These are phyloP conservation scores for Steinernema feltiae DNA, from an alignment of 1,140 invertebrate species.

Conservation along the genomic window DNA sequence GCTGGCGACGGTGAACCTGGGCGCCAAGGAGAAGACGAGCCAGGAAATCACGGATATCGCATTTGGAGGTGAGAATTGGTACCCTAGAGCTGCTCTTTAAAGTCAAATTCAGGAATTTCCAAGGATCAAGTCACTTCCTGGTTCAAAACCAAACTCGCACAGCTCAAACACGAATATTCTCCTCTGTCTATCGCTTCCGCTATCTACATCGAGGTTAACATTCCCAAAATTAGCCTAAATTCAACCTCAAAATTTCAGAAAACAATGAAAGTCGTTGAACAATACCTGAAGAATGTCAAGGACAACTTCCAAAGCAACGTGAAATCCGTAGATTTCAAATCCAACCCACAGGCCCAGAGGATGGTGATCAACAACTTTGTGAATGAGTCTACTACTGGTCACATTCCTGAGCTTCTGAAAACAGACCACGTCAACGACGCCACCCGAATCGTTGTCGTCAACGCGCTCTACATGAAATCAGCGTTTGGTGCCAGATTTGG, in stretches of 20 bases:
- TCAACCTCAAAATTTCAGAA: background rate
- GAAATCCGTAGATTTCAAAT: background rate
- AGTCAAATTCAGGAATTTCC: background rate
- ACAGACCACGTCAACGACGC: background rate
- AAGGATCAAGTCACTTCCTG: background rate
- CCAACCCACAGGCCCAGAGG: background rate
- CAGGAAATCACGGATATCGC: background rate
- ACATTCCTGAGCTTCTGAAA: background rate
- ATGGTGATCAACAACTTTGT: background rate
- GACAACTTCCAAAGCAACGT: background rate
- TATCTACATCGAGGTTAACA: background rate
- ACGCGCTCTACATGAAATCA: background rate
- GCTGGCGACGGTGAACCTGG: background rate
- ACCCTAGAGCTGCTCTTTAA: background rate
- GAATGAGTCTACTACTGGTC: background rate
- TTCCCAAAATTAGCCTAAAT: background rate
- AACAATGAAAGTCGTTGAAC: background rate
- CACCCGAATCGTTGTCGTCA: background rate
- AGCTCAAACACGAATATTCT: background rate
- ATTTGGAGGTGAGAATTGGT: background rate
- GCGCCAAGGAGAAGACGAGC: background rate
- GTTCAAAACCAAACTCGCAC: background rate
- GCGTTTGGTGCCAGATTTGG: background rate
- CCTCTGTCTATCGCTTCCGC: background rate
- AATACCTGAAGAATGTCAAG: background rate